phyloP scores from a whole-genome alignment of 2,888 invertebrate genomes.

The Leptinotarsa tumamoca region DNA sequence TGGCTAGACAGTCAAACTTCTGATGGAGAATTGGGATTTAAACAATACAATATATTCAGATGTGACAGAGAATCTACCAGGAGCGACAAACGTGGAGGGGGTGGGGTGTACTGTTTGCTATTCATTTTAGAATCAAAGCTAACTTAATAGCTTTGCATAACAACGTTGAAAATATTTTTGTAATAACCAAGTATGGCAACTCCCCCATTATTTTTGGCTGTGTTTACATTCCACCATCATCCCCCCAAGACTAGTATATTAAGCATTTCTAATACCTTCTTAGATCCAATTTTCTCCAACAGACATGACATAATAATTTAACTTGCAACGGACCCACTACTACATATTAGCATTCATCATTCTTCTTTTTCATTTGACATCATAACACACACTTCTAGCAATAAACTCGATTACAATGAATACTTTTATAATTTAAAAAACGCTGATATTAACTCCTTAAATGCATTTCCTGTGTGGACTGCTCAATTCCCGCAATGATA shows the following conservation, averaged over 20 bases:
- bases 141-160: conserved; percentile 7
- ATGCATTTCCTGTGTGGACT: not conserved
- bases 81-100: not conserved
- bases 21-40: conserved; percentile 14
- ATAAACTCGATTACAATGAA: conserved; percentile 10
- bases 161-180: conserved; percentile 21
- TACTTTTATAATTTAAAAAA: conserved; percentile 18
- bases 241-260: conserved; percentile 20
- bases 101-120: no score
- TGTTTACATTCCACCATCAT: conserved; percentile 23
- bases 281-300: conserved; percentile 16
- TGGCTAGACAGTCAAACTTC: not conserved
- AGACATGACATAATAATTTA: conserved; percentile 13
- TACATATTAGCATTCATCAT: conserved; percentile 17
- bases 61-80: conserved; percentile 21
- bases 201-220: conserved; percentile 21
- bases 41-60: conserved; percentile 19
- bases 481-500: conserved; percentile 4
- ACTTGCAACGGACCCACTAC: conserved; percentile 6
- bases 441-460: conserved; percentile 2
- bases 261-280: conserved; percentile 14
- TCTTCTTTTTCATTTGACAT: not conserved
- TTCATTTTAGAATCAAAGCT: no score
- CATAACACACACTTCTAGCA: conserved; percentile 10
- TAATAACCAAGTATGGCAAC: conserved; percentile 10